A percentile compares a stretch with the other conserved stretches of the same genome.
phyloP scores from a whole-genome alignment of 1,140 invertebrate genomes.

The Pseudachorutes palmiensis region DNA sequence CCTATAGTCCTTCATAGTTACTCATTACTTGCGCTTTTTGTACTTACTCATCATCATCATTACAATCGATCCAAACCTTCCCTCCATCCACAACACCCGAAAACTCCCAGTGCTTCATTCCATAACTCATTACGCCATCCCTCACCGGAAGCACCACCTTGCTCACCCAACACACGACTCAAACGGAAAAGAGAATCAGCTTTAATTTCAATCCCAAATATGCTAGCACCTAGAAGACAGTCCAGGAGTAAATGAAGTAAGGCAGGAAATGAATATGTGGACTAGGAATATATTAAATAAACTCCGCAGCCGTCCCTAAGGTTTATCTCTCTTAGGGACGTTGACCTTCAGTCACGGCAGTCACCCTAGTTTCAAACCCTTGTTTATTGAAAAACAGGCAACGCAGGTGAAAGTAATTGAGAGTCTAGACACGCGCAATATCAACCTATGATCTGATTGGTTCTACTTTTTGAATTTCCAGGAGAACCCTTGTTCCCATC shows the following conservation, averaged over 20 bases:
- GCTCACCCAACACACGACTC: neutral
- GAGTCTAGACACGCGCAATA: no score
- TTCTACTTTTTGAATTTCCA: slow-evolving; percentile 41
- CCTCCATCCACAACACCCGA: neutral
- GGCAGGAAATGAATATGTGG: no score
- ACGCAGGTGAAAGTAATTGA: no score
- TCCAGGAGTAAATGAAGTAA: no score
- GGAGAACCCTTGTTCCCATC: slow-evolving; percentile 87
- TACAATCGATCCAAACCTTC: neutral
- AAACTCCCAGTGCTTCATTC: neutral
- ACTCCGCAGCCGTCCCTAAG: no score
- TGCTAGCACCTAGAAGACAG: no score
- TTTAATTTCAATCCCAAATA: slow-evolving; percentile 5
- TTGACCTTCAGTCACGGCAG: no score
- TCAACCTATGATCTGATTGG: slow-evolving; percentile 19
- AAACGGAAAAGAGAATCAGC: neutral
- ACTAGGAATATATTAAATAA: no score
- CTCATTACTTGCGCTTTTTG: slow-evolving; percentile 13
- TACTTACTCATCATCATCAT: slow-evolving; percentile 14
- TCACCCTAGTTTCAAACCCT: no score
- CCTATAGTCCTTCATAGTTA: slow-evolving; percentile 4
- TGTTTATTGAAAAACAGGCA: no score
- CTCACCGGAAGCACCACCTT: neutral
- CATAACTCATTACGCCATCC: neutral
- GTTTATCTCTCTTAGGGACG: no score